Evolutionary conservation across 2,797 vertebrate genomes (phyloP).

Genomic region (Strix occidentalis): DNA sequence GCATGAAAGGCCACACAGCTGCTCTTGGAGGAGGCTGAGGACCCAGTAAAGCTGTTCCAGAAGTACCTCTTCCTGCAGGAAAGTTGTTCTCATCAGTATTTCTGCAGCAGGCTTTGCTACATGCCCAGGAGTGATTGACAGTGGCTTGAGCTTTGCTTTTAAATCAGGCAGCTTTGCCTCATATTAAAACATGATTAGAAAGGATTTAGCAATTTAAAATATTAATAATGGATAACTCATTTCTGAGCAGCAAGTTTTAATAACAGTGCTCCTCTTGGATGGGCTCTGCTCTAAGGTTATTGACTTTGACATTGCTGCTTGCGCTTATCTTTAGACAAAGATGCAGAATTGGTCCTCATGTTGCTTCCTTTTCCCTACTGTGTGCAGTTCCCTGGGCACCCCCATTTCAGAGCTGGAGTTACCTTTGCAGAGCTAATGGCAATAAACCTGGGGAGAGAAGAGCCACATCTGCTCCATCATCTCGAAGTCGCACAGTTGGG

Average conservation of each 20-base stretch:
- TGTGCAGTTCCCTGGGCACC: not conserved
- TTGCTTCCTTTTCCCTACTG: not conserved
- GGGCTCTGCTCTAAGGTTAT: not conserved
- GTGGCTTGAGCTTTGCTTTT: slow-evolving; percentile 26
- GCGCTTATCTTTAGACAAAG: not conserved
- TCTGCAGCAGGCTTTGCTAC: not conserved
- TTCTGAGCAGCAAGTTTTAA: slow-evolving; percentile 6
- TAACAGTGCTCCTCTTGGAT: not conserved
- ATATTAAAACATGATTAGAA: slow-evolving; percentile 16
- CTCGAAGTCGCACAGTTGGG: accelerated
- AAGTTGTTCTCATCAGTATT: slow-evolving; percentile 2
- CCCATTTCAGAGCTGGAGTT: accelerated
- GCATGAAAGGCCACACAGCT: not conserved
- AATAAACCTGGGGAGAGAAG: not conserved
- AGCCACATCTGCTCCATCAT: not conserved
- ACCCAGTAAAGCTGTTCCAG: not conserved
- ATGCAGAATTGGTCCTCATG: not conserved
- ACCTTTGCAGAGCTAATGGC: not conserved
- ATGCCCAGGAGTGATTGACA: not conserved
- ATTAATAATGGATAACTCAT: slow-evolving; percentile 40
- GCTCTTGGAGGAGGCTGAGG: not conserved
- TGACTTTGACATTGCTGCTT: not conserved
- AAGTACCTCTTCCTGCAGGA: not conserved
- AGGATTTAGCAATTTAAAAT: slow-evolving; percentile 42
- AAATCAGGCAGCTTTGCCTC: slow-evolving; percentile 14